Base-by-base conservation (phyloP, 2,113 vertebrate genomes). In the Myxocyprinus asiaticus region DNA sequence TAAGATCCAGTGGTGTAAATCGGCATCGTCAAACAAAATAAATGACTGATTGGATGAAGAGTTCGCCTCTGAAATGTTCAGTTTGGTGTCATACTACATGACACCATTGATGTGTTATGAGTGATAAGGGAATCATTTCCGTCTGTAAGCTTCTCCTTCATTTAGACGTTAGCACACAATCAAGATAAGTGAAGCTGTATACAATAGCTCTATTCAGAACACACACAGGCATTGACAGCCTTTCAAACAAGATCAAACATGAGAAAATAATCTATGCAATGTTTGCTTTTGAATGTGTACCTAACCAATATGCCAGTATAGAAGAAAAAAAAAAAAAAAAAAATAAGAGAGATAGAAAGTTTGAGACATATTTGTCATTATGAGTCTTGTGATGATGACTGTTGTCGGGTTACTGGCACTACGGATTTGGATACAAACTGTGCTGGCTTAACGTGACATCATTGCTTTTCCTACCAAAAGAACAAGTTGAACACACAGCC, bases 181-280 rank as follows among this genome's bases (percentile, higher is more conserved):
- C 79, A 78, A 86, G 89, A 90, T 91, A 33, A 33, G 22, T 33
- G 88, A 85, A 83, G 86, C 79, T n/a, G 74, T 69, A 81, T 77
- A 87, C 88, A 88, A 82, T 84, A 79, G 83, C 68, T 58, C 88
- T 45, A 80, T 89, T 90, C 86, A 78, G 15, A 58, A 53, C 9
- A 56, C 76, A 69, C 9, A 79, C 80, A 80, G 77, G 70, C 82
- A 74, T 67, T 77, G 78, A 80, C 74, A 74, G 51, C 62, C 44
- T 3, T n/a, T 64, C 22, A 76, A 66, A 66, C 53, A 42, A 66
- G 63, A 80, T 68, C 69, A 75, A 64, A 79, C 77, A 65, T 55
- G 33, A 64, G 17, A 62, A 63, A 64, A 55, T 33, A 72, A 55
- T 22, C 74, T 7, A 55, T 9, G 1, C 62, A 15, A 55, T 76